Conservation (phyloP, 2,797 vertebrate genomes). For the Ambastaia sidthimunki region DNA sequence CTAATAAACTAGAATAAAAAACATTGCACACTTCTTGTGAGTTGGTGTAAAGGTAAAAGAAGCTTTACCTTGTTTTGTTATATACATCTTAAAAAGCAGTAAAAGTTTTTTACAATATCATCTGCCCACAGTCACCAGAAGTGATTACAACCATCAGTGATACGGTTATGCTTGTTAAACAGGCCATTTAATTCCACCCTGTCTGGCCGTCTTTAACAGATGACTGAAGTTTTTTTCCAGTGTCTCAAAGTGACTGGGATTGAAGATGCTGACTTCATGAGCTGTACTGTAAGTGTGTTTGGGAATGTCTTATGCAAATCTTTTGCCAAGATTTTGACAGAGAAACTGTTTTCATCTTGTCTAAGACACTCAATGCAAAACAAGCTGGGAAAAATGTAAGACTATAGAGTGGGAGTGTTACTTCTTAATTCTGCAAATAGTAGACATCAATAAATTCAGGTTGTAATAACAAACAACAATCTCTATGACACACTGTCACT, state of each 20-base stretch:
- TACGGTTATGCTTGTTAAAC: conserved; percentile 47
- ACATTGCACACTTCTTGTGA: not conserved
- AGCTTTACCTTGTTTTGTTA: not conserved
- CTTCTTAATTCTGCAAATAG: no score
- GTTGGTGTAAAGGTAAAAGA: not conserved
- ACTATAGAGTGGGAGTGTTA: no score
- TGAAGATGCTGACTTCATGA: conserved; percentile 10
- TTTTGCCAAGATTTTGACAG: conserved; percentile 6
- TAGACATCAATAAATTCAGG: no score
- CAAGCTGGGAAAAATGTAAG: not conserved
- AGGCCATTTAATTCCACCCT: conserved; percentile 9
- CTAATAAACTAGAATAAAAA: no score
- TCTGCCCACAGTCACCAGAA: conserved; percentile 33
- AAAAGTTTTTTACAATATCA: conserved; percentile 40
- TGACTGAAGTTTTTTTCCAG: not conserved
- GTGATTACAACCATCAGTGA: conserved; percentile 45
- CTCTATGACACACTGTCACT: no score
- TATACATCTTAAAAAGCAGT: conserved; percentile 5
- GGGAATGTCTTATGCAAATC: conserved; percentile 12
- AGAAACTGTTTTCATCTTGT: conserved; percentile 3
- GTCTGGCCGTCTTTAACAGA: conserved; percentile 31
- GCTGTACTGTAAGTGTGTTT: conserved; percentile 18
- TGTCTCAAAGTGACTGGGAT: not conserved
- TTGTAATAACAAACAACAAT: no score
- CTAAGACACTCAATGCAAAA: conserved; percentile 30